Percentiles rank a stretch among this genome's conserved stretches.
Evolutionary conservation across 2,797 vertebrate genomes (phyloP).

Genomic region (Eulemur coronatus): DNA sequence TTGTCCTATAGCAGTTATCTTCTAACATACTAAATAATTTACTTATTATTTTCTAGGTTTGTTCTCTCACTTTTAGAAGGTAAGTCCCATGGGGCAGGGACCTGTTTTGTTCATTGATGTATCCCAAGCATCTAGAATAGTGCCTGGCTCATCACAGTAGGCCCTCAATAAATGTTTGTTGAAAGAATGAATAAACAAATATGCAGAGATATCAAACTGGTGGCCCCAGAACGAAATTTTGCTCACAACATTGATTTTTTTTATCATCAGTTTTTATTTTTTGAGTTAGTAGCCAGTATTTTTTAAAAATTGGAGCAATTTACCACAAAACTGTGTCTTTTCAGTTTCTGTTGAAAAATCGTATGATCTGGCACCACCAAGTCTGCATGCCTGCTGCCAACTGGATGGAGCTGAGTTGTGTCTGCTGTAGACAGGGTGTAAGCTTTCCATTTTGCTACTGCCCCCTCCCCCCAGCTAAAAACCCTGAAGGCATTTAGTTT

Average conservation of each 20-base stretch:
- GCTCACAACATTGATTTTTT: neutral
- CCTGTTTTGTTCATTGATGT: neutral
- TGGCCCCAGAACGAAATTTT: neutral
- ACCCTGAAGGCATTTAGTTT: neutral
- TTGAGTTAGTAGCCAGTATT: neutral
- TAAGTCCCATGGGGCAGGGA: neutral
- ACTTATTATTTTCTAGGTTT: neutral
- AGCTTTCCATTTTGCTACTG: neutral
- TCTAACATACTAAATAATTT: neutral
- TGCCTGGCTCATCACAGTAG: neutral
- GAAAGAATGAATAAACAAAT: neutral
- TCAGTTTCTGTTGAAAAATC: conserved; percentile 15
- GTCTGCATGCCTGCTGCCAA: neutral
- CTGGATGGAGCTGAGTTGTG: neutral
- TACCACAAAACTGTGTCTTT: neutral
- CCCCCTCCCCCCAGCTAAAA: neutral
- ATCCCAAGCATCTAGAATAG: neutral
- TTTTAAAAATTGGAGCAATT: neutral
- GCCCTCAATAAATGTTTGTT: neutral
- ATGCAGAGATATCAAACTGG: neutral
- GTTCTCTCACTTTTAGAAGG: neutral
- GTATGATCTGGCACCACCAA: neutral
- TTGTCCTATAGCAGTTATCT: neutral
- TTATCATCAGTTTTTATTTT: neutral
- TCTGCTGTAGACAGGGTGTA: neutral